Conservation (phyloP, 2,888 invertebrate genomes). For the Dexiosoma caninum region DNA sequence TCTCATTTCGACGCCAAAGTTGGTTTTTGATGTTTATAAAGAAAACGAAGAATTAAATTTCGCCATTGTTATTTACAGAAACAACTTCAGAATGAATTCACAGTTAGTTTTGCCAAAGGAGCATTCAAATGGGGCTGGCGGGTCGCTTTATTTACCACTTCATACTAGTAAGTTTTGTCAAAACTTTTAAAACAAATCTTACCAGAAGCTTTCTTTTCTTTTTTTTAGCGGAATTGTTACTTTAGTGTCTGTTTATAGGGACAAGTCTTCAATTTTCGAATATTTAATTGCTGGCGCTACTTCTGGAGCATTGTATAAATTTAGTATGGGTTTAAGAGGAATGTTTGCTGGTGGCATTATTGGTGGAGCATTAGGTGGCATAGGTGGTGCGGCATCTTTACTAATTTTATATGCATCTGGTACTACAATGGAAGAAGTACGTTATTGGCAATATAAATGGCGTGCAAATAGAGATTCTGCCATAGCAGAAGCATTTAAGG, state of each 20-base stretch:
- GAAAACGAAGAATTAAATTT: neutral
- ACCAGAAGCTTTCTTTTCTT: neutral
- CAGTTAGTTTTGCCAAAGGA: constrained; percentile 84
- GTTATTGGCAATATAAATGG: constrained; percentile 81
- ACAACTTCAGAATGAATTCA: constrained; percentile 84
- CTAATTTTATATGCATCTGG: constrained; percentile 81
- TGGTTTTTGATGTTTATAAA: neutral
- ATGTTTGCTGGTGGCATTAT: constrained; percentile 83
- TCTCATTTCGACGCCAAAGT: constrained; percentile 85
- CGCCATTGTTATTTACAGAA: constrained; percentile 77
- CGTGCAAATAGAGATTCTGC: constrained; percentile 74
- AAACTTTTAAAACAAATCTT: neutral
- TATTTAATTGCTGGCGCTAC: constrained; percentile 82
- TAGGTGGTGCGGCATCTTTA: constrained; percentile 81
- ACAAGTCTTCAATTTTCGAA: constrained; percentile 83
- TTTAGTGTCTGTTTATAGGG: constrained; percentile 82
- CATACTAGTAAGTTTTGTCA: constrained; percentile 81
- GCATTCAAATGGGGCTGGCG: constrained; percentile 85
- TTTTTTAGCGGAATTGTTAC: constrained; percentile 82
- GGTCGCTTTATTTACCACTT: constrained; percentile 82
- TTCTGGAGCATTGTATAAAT: constrained; percentile 83
- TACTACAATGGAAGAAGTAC: constrained; percentile 82
- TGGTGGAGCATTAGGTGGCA: constrained; percentile 81
- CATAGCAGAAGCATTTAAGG: constrained; percentile 72
- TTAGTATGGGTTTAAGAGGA: constrained; percentile 83